Evolutionary conservation across 1,140 invertebrate genomes (phyloP), one percentile per base, ranked within the genome.

Genomic region (Vanessa tameamea): DNA sequence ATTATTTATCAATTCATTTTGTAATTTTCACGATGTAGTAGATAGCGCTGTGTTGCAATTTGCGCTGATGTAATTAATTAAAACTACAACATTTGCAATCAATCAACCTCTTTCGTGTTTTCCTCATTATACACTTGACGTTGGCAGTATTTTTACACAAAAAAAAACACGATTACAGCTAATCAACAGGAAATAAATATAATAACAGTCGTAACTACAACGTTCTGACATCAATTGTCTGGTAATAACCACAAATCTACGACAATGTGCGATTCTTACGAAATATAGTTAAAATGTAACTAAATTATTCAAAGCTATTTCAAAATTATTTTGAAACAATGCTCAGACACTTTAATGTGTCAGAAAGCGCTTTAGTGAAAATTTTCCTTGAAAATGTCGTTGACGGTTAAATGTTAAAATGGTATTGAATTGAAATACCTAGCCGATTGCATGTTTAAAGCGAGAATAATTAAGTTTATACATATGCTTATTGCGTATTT

Each of bases 301-400:
- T 37, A 15, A 61, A 3, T 61, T 61, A 61, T 61, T 61, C 57
- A 14, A 1, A 57, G 8, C 31, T 14, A 23, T 68, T 43, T 55
- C 51, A 43, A 57, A 57, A 47, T 68, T 37, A 14, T 68, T 68
- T 57, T 57, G 66, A 55, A 68, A 68, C 26, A 68, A 43, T 57
- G 31, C 23, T 68, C 20, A 51, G 66, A 68, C 48, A 68, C 50
- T 68, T 15, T 12, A 57, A 68, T 53, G 66, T 50, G 66, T 55
- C 66, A 55, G 53, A 20, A 66, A 51, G 1, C 66, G 66, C 43
- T 68, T 55, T 57, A 37, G 50, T 43, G 31, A 55, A 31, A 68
- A 55, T 47, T 68, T 47, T 68, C 65, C 65, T 68, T 68, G 65
- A 55, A 37, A 68, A 23, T 9, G 23, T 13, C 55, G 31, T 37